phyloP scores from a whole-genome alignment of 2,113 vertebrate genomes.

The Donacobius atricapilla region DNA sequence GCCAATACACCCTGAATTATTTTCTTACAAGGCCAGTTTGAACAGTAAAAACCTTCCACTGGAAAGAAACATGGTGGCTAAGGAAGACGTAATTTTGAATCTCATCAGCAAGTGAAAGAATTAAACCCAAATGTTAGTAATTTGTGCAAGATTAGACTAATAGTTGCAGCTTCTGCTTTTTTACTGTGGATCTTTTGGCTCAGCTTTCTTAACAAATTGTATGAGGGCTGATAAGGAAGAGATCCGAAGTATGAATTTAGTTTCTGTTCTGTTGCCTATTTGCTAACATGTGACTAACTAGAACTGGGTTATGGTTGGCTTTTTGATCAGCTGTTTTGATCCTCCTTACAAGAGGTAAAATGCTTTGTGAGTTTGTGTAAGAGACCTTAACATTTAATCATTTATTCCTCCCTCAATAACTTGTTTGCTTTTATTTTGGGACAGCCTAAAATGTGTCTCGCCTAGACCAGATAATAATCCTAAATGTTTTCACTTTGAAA shows the following conservation, averaged over 20 bases:
- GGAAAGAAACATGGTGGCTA: background rate
- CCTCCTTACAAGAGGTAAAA: background rate
- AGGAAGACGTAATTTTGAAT: background rate
- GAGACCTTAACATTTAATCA: background rate
- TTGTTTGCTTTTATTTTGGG: background rate
- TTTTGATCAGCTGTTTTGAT: background rate
- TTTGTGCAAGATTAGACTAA: background rate
- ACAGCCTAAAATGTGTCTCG: background rate
- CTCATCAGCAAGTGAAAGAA: background rate
- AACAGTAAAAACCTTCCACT: background rate
- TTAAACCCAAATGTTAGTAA: background rate
- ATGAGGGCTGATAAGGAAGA: background rate
- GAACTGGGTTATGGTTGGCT: background rate
- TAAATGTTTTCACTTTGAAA: background rate
- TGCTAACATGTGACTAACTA: background rate
- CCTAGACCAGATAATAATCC: background rate
- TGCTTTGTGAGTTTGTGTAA: background rate
- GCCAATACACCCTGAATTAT: background rate
- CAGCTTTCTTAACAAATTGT: background rate
- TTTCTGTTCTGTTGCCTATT: background rate
- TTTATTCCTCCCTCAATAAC: background rate
- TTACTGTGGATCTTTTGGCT: background rate
- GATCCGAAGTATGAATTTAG: background rate
- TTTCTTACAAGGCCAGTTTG: background rate
- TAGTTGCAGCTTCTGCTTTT: background rate